Base-by-base conservation (phyloP, 2,113 vertebrate genomes). In the Psittacula cyanocephala region DNA sequence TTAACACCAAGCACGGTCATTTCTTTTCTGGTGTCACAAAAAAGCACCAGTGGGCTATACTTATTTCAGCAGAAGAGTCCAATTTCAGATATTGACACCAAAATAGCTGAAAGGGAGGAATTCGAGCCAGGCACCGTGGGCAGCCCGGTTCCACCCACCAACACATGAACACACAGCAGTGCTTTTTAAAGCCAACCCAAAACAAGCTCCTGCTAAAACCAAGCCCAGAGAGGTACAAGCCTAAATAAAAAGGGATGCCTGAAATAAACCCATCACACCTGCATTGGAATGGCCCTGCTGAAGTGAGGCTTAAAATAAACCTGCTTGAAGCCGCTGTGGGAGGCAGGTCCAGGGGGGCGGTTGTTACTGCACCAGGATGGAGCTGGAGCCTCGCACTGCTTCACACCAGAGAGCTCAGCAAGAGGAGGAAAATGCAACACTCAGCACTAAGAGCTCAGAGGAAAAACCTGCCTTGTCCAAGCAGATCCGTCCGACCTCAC, bases 21-120 rank as follows among this genome's bases (percentile, higher is more conserved):
- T 93, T 80, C 75, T 86, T 82, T 25, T 60, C 81, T 0, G 0
- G 41, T 0, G 0, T 31, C 90, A 82, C 8, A 69, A 80, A 96
- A 93, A 88, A 77, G 4, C 82, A 91, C 53, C 88, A 82, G 71
- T 70, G 75, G 94, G 79, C 76, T 86, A 63, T 43, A 75, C 55
- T 93, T 81, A 43, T 5, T 86, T 64, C 19, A 2, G 86, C 43
- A 93, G 89, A 89, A 75, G 62, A 9, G 2, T 81, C 86, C 86
- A 71, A 76, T 81, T 95, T 59, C 69, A 81, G 95, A 94, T 84
- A 86, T 19, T 79, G 91, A 94, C 89, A 84, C 83, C 83, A 67
- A 92, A 96, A 95, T 81, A 96, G 93, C 93, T 49, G 74, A 91
- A 90, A 95, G 83, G 95, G 76, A 92, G 13, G 83, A 96, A 81